A percentile compares a stretch with the other conserved stretches of the same genome.
Evolutionary conservation across 2,888 invertebrate genomes (phyloP).

Genomic region (Hirtodrosophila trivittata): DNA sequence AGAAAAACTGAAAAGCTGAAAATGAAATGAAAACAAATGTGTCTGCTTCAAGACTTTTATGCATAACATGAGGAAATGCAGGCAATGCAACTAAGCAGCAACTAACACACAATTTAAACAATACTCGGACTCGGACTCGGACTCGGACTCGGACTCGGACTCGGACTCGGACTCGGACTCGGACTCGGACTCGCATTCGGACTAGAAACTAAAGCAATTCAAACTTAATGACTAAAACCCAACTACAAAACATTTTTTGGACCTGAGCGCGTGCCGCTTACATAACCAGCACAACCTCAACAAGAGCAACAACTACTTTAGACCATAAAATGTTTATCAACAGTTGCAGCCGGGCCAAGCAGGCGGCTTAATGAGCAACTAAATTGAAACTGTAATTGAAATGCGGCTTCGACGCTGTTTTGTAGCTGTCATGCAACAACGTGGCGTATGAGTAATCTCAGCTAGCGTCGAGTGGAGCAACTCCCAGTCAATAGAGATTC

Average conservation of each 20-base stretch:
- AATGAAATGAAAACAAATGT: conserved; percentile 28
- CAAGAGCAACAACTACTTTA: conserved; percentile 3
- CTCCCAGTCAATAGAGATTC: background rate
- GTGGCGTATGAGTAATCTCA: conserved; percentile 60
- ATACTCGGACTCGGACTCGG: no score
- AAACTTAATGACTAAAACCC: conserved; percentile 23
- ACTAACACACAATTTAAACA: conserved; percentile 31
- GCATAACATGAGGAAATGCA: conserved; percentile 61
- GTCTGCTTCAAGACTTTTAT: conserved; percentile 36
- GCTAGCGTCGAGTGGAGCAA: conserved; percentile 24
- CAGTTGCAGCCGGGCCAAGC: conserved; percentile 59
- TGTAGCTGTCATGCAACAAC: conserved; percentile 45
- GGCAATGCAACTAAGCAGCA: conserved; percentile 42
- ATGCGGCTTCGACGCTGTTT: conserved; percentile 28
- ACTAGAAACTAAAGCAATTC: conserved; percentile 30
- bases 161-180: no score
- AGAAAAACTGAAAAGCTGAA: conserved; percentile 9
- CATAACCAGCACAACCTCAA: conserved; percentile 44
- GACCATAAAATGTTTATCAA: conserved; percentile 66
- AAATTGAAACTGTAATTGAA: conserved; percentile 73
- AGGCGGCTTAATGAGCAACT: conserved; percentile 69
- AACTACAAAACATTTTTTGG: conserved; percentile 39
- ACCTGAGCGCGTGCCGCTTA: conserved; percentile 65
- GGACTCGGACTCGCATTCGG: no score
- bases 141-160: no score